These are phyloP conservation scores for Ophioninae sp. DNA, from an alignment of 2,888 invertebrate species.

Conservation along the genomic window DNA sequence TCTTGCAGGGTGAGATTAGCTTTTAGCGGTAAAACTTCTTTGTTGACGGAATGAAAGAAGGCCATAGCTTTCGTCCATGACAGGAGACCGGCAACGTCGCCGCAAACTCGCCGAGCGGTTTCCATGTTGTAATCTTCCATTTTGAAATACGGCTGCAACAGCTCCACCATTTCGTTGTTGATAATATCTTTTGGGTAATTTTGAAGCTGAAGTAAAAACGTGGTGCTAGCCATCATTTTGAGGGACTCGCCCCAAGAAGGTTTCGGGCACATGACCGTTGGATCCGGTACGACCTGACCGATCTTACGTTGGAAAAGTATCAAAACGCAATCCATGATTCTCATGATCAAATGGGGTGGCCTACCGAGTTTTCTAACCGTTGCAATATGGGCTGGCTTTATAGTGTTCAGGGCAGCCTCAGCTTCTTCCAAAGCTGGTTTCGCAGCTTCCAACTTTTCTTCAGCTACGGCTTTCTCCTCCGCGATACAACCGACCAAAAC, in stretches of 20 bases:
- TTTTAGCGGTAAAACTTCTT: conserved; percentile 96
- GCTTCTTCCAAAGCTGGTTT: conserved; percentile 98
- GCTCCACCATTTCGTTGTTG: conserved; percentile 98
- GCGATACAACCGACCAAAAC: conserved; percentile 92
- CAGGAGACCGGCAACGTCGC: conserved; percentile 96
- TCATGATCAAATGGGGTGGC: conserved; percentile 98
- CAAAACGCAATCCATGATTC: conserved; percentile 98
- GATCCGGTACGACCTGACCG: conserved; percentile 91
- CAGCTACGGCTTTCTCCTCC: conserved; percentile 94
- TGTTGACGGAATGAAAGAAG: conserved; percentile 97
- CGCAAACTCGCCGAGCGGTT: conserved; percentile 96
- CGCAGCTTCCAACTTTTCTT: conserved; percentile 96
- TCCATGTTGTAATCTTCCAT: conserved; percentile 99
- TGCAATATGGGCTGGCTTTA: conserved; percentile 97
- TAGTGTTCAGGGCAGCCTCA: conserved; percentile 96
- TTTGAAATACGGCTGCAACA: conserved; percentile 94
- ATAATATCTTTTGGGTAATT: conserved; percentile 98
- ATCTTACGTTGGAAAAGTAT: conserved; percentile 93
- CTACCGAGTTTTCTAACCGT: conserved; percentile 96
- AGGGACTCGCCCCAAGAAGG: conserved; percentile 98
- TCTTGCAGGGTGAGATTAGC: conserved; percentile 95
- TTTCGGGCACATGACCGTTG: conserved; percentile 91
- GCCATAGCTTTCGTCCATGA: conserved; percentile 99
- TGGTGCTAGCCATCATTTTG: conserved; percentile 98
- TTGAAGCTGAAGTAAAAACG: conserved; percentile 94